Conservation (phyloP, 2,113 vertebrate species). For the Sardina pilchardus region DNA sequence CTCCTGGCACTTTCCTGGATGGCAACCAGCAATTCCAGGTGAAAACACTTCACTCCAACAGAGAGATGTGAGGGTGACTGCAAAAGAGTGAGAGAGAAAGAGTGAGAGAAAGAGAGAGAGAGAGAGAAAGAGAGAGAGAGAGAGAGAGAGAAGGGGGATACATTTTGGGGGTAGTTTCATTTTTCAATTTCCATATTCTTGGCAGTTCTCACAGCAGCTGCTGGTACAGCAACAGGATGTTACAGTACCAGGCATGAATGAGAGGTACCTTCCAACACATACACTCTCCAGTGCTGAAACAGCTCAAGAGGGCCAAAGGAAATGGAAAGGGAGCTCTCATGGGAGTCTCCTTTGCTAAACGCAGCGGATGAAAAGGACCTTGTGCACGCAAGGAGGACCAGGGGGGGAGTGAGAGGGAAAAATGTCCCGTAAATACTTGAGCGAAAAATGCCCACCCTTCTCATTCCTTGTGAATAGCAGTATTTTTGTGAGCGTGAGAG, state of each 20-base stretch:
- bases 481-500: neutral
- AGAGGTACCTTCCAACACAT: conserved; percentile 43
- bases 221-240: conserved; percentile 55
- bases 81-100: neutral
- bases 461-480: conserved; percentile 8
- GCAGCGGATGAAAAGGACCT: conserved; percentile 48
- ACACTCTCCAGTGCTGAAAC: conserved; percentile 32
- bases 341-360: conserved; percentile 38
- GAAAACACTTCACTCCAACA: conserved; percentile 50
- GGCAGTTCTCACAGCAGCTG: conserved; percentile 40
- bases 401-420: conserved; percentile 18
- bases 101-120: neutral
- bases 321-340: conserved; percentile 54
- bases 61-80: conserved; percentile 27
- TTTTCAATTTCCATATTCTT: conserved; percentile 52
- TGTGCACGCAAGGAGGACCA: conserved; percentile 37
- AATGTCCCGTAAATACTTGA: conserved; percentile 23
- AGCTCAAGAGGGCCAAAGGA: conserved; percentile 38
- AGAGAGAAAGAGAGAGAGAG: neutral
- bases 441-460: conserved; percentile 4
- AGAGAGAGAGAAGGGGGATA: neutral
- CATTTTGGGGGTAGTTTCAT: conserved; percentile 47
- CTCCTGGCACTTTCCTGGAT: conserved; percentile 58
- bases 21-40: conserved; percentile 54
- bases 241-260: conserved; percentile 55